Base-by-base conservation (phyloP, 2,888 invertebrate species). In the Cylloceria caligata region DNA sequence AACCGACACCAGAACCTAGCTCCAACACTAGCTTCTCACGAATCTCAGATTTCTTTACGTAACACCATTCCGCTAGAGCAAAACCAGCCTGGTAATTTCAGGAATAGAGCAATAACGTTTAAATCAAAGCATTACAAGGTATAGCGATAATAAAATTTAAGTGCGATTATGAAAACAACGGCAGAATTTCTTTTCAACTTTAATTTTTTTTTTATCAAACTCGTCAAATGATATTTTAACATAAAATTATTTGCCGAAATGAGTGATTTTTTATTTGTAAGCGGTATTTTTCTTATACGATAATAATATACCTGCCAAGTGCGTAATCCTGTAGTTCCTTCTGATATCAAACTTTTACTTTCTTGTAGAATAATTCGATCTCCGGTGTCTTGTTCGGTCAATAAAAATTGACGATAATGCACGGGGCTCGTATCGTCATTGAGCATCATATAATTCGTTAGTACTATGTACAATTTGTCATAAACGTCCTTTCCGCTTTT, bases 241-340 rank as follows among this genome's bases (percentile, higher is more conserved):
- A 16, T 13, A 30, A 57, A n/a, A 27, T 21, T 19, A 24, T 24
- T 11, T 4, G 47, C 19, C 47, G 1, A 7, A 7, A 19, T 19
- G 3, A 5, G n/a, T n/a, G 7, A 39, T 30, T 55, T 65, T 30
- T 74, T 60, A 36, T 34, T 39, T 24, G 19, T 19, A 34, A 34
- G 11, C 13, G 47, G 9, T 6, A 24, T 13, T 1, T 57, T 67
- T 2, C n/a, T 62, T 34, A 34, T 64, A 13, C 0, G 1, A 13
- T 19, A 52, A 7, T 13, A 74, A 42, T 67, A 34, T 87, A 96
- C 96, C 94, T 96, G 96, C 97, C 97, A 97, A 87, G 95, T 96
- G 86, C 95, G 95, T 86, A 97, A 93, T 30, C 97, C 97, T 16
- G 97, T 97, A 21, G 97, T 97, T 34, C 97, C 97, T 91, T 96